These are phyloP conservation scores for Drosophila eohydei DNA, from an alignment of 2,888 invertebrate genomes.

Conservation along the genomic window DNA sequence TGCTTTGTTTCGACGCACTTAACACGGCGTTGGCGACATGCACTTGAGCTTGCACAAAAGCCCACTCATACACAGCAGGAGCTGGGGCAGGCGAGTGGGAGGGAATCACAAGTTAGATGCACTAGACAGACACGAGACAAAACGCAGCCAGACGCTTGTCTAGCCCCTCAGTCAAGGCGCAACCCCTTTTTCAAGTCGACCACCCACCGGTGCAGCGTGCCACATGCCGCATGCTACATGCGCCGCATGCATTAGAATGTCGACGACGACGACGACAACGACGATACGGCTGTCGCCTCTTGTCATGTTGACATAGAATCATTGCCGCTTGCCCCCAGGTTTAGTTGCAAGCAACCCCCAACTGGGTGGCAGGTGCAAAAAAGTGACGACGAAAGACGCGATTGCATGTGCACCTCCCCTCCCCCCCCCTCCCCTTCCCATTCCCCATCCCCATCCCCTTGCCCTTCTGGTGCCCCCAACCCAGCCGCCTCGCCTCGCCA, in stretches of 20 bases:
- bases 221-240: slow-evolving; percentile 36
- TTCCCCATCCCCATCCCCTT: background rate
- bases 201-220: slow-evolving; percentile 36
- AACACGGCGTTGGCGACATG: slow-evolving; percentile 84
- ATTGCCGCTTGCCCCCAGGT: slow-evolving; percentile 52
- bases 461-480: too few species aligned
- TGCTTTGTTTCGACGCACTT: slow-evolving; percentile 80
- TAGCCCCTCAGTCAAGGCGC: slow-evolving; percentile 29
- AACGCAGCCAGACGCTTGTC: slow-evolving; percentile 47
- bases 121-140: slow-evolving; percentile 79
- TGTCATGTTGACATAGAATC: slow-evolving; percentile 78
- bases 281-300: slow-evolving; percentile 28
- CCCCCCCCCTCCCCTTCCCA: background rate
- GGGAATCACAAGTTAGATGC: slow-evolving; percentile 71
- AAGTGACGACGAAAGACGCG: slow-evolving; percentile 16
- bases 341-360: slow-evolving; percentile 51
- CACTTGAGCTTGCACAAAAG: slow-evolving; percentile 82
- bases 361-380: slow-evolving; percentile 65
- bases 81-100: background rate
- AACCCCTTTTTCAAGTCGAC: slow-evolving; percentile 46
- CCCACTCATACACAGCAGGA: slow-evolving; percentile 31
- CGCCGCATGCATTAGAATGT: slow-evolving; percentile 55
- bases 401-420: background rate
- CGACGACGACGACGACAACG: slow-evolving; percentile 27
- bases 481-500: background rate